phyloP scores from a whole-genome alignment of 92 coral and sea anemone genomes.

The Palythoa heliodiscus region DNA sequence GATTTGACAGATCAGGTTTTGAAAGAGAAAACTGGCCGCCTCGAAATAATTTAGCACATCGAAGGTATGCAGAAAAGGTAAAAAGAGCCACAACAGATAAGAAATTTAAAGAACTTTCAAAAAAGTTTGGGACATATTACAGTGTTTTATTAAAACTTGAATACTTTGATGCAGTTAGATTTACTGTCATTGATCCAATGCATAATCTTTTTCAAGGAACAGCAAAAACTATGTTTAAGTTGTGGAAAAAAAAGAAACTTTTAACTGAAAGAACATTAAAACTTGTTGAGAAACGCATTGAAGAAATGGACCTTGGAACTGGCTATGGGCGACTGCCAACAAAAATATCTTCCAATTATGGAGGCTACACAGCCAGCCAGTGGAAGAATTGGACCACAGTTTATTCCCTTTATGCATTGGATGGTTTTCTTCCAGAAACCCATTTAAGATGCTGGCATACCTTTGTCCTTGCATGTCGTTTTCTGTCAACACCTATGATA shows the following conservation, averaged over 20 bases:
- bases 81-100: constrained; percentile 33
- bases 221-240: constrained; percentile 61
- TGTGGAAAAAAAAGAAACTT: constrained; percentile 54
- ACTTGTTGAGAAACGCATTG: constrained; percentile 40
- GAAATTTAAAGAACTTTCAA: constrained; percentile 35
- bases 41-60: constrained; percentile 27
- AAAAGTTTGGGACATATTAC: constrained; percentile 41
- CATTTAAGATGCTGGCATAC: constrained; percentile 59
- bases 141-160: constrained; percentile 25
- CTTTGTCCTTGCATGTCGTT: constrained; percentile 42
- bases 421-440: constrained; percentile 46
- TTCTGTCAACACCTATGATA: constrained; percentile 3
- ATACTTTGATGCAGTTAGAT: constrained; percentile 57
- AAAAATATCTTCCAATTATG: constrained; percentile 65
- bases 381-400: constrained; percentile 70
- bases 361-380: constrained; percentile 65
- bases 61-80: constrained; percentile 47
- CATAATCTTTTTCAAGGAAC: constrained; percentile 55
- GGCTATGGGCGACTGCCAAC: constrained; percentile 61
- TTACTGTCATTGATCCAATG: constrained; percentile 50
- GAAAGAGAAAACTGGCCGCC: constrained; percentile 55
- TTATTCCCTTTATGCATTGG: constrained; percentile 49
- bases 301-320: constrained; percentile 52
- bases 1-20: constrained; percentile 53
- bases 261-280: constrained; percentile 44